phyloP scores from a whole-genome alignment of 2,888 invertebrate species.

The Hylaea fasciaria region DNA sequence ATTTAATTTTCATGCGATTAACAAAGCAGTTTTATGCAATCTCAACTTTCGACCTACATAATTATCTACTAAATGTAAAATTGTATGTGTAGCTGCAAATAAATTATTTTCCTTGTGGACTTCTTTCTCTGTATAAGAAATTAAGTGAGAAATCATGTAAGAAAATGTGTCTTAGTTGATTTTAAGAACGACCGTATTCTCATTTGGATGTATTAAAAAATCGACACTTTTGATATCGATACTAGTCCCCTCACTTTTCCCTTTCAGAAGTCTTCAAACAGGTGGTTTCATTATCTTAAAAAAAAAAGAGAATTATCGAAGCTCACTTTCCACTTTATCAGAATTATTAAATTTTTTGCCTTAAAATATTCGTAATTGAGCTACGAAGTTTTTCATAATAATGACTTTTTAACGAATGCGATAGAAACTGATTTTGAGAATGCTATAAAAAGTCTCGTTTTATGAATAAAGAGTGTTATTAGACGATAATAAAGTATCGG shows the following conservation, averaged over 20 bases:
- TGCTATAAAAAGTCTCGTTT: conserved; percentile 20
- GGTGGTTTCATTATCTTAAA: conserved; percentile 39
- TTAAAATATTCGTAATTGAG: conserved; percentile 11
- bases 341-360: conserved; percentile 18
- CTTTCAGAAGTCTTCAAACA: conserved; percentile 33
- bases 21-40: too few relatives aligned
- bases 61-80: too few relatives aligned
- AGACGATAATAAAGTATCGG: conserved; percentile 2
- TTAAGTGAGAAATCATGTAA: too few relatives aligned
- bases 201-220: neutral
- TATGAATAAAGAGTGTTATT: conserved; percentile 3
- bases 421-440: conserved; percentile 23
- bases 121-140: too few relatives aligned
- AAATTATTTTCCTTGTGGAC: too few relatives aligned
- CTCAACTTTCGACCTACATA: too few relatives aligned
- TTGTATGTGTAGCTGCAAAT: too few relatives aligned
- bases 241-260: conserved; percentile 9
- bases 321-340: conserved; percentile 28
- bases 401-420: conserved; percentile 22
- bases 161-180: too few relatives aligned
- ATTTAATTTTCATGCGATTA: too few relatives aligned
- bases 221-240: conserved; percentile 1
- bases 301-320: conserved; percentile 32
- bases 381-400: conserved; percentile 17
- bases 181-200: too few relatives aligned